These are phyloP conservation scores for Elephas maximus DNA, from an alignment of 2,113 vertebrate species.

Conservation along the genomic window DNA sequence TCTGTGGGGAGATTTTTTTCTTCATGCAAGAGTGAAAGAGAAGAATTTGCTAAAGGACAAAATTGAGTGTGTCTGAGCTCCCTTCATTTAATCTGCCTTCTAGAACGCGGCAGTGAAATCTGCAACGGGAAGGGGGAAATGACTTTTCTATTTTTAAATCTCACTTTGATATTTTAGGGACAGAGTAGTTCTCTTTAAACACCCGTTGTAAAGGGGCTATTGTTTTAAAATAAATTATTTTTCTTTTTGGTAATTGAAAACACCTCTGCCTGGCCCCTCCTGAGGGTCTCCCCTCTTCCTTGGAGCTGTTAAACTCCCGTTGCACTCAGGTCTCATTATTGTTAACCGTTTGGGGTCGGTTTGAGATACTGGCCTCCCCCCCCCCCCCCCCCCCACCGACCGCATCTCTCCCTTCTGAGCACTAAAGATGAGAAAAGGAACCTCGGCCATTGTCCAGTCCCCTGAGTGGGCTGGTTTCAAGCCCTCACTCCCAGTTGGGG, in stretches of 20 bases:
- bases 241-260: conserved; percentile 92
- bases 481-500: conserved; percentile 78
- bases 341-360: conserved; percentile 88
- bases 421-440: conserved; percentile 89
- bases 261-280: conserved; percentile 89
- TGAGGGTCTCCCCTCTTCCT: conserved; percentile 73
- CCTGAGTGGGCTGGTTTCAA: conserved; percentile 78
- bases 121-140: conserved; percentile 89
- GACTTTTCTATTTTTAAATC: conserved; percentile 91
- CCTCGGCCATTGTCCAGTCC: conserved; percentile 85
- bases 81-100: conserved; percentile 97
- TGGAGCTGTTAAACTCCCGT: conserved; percentile 87
- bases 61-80: conserved; percentile 96
- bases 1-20: conserved; percentile 98
- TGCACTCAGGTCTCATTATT: conserved; percentile 87
- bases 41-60: conserved; percentile 99
- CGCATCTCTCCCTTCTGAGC: conserved; percentile 72
- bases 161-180: conserved; percentile 89
- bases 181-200: conserved; percentile 86
- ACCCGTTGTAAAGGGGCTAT: conserved; percentile 78
- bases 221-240: conserved; percentile 89
- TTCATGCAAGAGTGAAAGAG: conserved; percentile 99
- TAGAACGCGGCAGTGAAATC: conserved; percentile 92
- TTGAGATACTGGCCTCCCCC: conserved; percentile 82
- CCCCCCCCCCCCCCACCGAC: conserved; percentile 70